Evolutionary conservation across 2,113 vertebrate genomes (phyloP).

Genomic region (Pterocles orientalis): DNA sequence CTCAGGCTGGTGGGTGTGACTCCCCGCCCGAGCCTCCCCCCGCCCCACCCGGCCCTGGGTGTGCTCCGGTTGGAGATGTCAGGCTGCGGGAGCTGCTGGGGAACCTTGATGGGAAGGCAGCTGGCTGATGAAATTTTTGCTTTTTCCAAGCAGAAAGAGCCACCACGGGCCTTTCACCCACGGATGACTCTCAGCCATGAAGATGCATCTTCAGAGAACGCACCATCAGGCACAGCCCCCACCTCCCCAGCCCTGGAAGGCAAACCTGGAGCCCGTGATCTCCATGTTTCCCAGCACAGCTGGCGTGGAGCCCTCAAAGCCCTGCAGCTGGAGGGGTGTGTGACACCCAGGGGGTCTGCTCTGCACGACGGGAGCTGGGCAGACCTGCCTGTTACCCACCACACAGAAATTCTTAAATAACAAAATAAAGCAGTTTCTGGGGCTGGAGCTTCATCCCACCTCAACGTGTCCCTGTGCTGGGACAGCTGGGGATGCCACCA

Average conservation of each 20-base stretch:
- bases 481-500: background rate
- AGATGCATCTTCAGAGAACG: background rate
- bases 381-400: background rate
- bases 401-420: too few relatives aligned
- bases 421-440: background rate
- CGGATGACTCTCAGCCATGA: background rate
- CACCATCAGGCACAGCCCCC: rapidly evolving
- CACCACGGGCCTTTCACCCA: background rate
- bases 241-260: too few relatives aligned
- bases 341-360: too few relatives aligned
- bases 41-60: background rate
- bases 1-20: too few relatives aligned
- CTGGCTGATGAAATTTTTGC: background rate
- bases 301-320: background rate
- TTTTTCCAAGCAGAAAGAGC: background rate
- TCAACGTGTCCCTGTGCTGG: background rate
- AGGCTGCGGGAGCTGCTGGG: background rate
- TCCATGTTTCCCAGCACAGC: rapidly evolving
- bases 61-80: background rate
- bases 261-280: background rate
- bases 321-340: background rate
- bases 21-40: background rate
- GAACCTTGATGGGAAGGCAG: background rate
- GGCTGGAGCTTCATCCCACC: background rate
- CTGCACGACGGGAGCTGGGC: background rate